Evolutionary conservation across 2,888 invertebrate genomes (phyloP).

Genomic region (Cataglyphis altisquamis): DNA sequence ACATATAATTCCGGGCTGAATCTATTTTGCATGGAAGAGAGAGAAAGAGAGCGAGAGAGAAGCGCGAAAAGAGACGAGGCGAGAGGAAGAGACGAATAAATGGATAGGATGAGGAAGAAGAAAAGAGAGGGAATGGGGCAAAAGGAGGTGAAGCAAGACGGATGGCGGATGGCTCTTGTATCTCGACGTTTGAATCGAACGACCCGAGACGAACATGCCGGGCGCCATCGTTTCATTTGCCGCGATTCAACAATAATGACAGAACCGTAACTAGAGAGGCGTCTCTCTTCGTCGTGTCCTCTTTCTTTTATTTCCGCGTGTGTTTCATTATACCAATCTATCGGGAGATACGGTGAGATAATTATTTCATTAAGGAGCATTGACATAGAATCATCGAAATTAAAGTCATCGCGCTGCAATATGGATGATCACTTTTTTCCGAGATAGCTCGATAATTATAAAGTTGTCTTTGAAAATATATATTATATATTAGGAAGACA

Average conservation of each 20-base stretch:
- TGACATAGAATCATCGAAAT: constrained; percentile 17
- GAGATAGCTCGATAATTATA: background rate
- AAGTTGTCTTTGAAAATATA: background rate
- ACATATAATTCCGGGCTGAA: constrained; percentile 82
- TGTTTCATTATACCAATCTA: constrained; percentile 32
- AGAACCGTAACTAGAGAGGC: constrained; percentile 75
- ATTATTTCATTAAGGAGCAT: constrained; percentile 32
- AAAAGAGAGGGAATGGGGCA: constrained; percentile 13
- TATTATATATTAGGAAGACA: background rate
- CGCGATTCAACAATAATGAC: constrained; percentile 76
- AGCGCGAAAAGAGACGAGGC: constrained; percentile 1
- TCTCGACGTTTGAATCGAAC: constrained; percentile 82
- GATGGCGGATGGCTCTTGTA: constrained; percentile 63
- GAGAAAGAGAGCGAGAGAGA: constrained; percentile 26
- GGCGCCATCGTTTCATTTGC: constrained; percentile 68
- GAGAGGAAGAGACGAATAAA: background rate
- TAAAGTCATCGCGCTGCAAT: constrained; percentile 8
- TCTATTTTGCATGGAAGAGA: constrained; percentile 70
- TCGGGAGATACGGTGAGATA: constrained; percentile 44
- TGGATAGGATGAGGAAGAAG: background rate
- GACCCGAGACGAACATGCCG: constrained; percentile 66
- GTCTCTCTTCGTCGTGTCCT: constrained; percentile 26
- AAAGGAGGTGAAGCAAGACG: constrained; percentile 19
- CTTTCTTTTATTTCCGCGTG: constrained; percentile 37
- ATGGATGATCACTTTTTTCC: constrained; percentile 14